phyloP scores from a whole-genome alignment of 2,888 invertebrate species.

The Apamea epomidion region DNA sequence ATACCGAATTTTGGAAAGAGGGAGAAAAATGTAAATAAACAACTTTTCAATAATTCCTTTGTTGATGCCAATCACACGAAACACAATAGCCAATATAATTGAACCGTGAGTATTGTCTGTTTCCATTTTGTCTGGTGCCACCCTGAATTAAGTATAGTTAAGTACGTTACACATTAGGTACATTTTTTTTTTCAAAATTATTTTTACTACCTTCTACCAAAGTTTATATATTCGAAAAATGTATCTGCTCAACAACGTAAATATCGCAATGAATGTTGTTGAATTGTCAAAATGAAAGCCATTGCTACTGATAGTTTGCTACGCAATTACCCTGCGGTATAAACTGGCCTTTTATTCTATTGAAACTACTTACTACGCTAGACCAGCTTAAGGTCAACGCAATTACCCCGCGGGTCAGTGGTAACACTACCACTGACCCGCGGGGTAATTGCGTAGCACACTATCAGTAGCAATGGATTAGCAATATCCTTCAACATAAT shows the following conservation, averaged over 20 bases:
- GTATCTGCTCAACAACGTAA: too few relatives aligned
- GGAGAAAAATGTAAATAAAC: conserved; percentile 38
- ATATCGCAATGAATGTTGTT: too few relatives aligned
- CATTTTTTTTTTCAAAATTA: neutral
- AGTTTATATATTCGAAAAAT: too few relatives aligned
- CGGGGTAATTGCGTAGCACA: too few relatives aligned
- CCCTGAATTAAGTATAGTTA: neutral
- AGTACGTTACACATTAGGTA: neutral
- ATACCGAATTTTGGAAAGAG: neutral
- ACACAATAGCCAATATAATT: conserved; percentile 37
- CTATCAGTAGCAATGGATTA: too few relatives aligned
- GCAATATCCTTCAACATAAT: too few relatives aligned
- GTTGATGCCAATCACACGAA: conserved; percentile 50
- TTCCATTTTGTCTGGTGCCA: conserved; percentile 13
- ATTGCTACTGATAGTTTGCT: too few relatives aligned
- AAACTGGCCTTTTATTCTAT: neutral
- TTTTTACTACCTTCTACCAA: neutral
- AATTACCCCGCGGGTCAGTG: too few relatives aligned
- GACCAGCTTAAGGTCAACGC: neutral
- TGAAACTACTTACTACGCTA: neutral
- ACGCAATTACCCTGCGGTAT: too few relatives aligned
- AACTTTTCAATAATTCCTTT: conserved; percentile 45
- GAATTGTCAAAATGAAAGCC: too few relatives aligned
- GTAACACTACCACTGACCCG: too few relatives aligned
- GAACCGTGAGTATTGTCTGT: conserved; percentile 28